Evolutionary conservation across 2,888 invertebrate genomes (phyloP).

Genomic region (Apamea anceps): DNA sequence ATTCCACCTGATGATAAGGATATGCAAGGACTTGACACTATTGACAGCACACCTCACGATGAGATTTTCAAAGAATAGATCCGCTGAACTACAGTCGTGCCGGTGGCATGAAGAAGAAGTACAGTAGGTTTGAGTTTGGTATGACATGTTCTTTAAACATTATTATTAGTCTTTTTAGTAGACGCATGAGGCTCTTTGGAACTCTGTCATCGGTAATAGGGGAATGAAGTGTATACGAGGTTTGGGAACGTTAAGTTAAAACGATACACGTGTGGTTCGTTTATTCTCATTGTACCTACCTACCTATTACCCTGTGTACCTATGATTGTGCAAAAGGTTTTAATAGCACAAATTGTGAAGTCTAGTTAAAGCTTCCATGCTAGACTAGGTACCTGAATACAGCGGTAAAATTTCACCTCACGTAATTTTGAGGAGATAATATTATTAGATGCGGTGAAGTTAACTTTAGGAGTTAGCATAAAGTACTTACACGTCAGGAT

Average conservation of each 20-base stretch:
- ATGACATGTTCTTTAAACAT: not conserved
- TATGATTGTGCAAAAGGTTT: not conserved
- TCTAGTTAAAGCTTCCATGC: not conserved
- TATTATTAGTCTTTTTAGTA: not conserved
- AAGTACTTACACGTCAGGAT: not conserved
- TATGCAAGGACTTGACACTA: not conserved
- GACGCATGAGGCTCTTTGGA: not conserved
- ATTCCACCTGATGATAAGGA: not conserved
- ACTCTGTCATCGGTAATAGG: not conserved
- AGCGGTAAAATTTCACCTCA: not conserved
- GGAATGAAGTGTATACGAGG: not conserved
- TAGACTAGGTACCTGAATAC: not conserved
- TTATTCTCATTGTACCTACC: not conserved
- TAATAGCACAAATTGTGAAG: not conserved
- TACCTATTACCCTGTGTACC: not conserved
- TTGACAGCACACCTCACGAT: too few relatives aligned
- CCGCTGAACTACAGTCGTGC: too few relatives aligned
- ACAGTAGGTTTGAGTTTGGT: not conserved
- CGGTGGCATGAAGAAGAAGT: too few relatives aligned
- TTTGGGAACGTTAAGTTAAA: not conserved
- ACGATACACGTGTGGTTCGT: not conserved
- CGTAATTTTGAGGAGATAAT: conserved; percentile 12
- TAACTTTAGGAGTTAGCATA: not conserved
- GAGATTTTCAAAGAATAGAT: too few relatives aligned
- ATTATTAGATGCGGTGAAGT: not conserved